Percentiles rank a stretch among this genome's conserved stretches.
phyloP scores from a whole-genome alignment of 2,888 invertebrate species.

The Cheilosia impressa region DNA sequence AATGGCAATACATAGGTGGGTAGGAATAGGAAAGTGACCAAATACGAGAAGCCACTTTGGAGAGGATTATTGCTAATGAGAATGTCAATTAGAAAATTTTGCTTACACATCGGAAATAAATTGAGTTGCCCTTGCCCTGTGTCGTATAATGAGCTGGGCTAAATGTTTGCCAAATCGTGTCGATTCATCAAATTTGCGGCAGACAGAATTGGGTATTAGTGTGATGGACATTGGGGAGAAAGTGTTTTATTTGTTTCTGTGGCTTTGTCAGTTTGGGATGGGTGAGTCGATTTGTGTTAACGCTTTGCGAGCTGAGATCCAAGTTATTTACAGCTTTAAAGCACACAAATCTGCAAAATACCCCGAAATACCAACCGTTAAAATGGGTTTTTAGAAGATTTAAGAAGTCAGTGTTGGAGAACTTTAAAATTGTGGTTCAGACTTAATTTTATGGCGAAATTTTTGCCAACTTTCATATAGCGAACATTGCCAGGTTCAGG shows the following conservation, averaged over 20 bases:
- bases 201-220: conserved; percentile 30
- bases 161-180: conserved; percentile 50
- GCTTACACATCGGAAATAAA: conserved; percentile 70
- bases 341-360: too few relatives aligned
- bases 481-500: too few relatives aligned
- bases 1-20: not conserved
- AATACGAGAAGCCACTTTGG: conserved; percentile 30
- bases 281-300: not conserved
- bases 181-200: conserved; percentile 50
- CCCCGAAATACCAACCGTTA: too few relatives aligned
- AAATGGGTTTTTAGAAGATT: too few relatives aligned
- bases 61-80: conserved; percentile 70
- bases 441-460: too few relatives aligned
- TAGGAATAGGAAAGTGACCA: conserved; percentile 24
- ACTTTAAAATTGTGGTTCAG: too few relatives aligned
- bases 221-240: not conserved
- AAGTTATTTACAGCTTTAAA: too few relatives aligned
- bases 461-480: too few relatives aligned
- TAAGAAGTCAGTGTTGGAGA: too few relatives aligned
- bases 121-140: conserved; percentile 45
- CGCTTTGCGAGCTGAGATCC: too few relatives aligned
- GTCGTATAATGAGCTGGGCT: conserved; percentile 46
- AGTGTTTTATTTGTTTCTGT: conserved; percentile 3
- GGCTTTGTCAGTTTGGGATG: not conserved
- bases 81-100: conserved; percentile 68